These are phyloP conservation scores for Lepas anatifera DNA, from an alignment of 2,888 invertebrate species.

Conservation along the genomic window DNA sequence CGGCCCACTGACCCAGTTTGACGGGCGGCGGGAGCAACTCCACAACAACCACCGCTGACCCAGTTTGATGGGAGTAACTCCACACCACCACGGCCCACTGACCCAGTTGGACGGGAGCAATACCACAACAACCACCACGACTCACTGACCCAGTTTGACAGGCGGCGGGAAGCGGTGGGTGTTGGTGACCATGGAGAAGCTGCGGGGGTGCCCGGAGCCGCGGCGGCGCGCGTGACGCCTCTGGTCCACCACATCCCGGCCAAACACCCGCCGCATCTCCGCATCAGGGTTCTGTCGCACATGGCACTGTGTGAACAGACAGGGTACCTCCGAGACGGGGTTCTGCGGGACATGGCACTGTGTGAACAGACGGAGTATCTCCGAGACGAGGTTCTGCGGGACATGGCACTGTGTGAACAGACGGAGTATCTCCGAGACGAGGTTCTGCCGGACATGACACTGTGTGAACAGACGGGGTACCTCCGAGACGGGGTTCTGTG, in stretches of 20 bases:
- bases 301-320: background rate
- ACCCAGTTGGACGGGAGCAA: too few species aligned
- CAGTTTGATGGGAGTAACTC: too few species aligned
- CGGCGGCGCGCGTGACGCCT: background rate
- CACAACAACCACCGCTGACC: too few species aligned
- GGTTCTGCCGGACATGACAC: too few species aligned
- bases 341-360: background rate
- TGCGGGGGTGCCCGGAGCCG: background rate
- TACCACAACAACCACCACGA: too few species aligned
- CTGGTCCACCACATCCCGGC: conserved; percentile 14
- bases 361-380: background rate
- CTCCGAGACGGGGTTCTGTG: too few species aligned
- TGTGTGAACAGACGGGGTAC: too few species aligned
- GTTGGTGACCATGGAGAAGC: conserved; percentile 19
- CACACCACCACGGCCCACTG: too few species aligned
- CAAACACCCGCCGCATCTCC: conserved; percentile 16
- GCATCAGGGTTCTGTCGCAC: conserved; percentile 8
- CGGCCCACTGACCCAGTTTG: too few species aligned
- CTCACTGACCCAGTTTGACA: conserved; percentile 36
- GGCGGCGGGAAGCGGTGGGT: conserved; percentile 11
- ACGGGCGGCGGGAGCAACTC: too few species aligned
- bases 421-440: background rate
- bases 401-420: too few species aligned
- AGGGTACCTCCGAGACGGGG: background rate
- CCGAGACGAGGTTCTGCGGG: background rate